Evolutionary conservation across 2,888 invertebrate species (phyloP).

Genomic region (Podabrus alpinus): DNA sequence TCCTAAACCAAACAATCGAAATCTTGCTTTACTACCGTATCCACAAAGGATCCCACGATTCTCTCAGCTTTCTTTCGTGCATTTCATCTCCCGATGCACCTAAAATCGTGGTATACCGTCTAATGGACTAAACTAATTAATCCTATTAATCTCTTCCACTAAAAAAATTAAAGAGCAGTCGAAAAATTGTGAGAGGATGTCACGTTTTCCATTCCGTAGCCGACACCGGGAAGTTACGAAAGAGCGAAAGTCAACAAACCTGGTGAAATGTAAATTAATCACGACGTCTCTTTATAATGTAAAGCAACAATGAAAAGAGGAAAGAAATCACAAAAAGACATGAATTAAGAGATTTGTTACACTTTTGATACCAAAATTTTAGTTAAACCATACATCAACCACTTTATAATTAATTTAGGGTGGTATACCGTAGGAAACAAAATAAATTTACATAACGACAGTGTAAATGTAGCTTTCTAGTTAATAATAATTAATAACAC

Average conservation of each 20-base stretch:
- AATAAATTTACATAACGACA: not conserved
- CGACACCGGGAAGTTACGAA: not conserved
- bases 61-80: not conserved
- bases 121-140: not conserved
- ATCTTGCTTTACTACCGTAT: not conserved
- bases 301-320: not conserved
- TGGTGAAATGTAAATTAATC: constrained; percentile 14
- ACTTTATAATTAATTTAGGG: not conserved
- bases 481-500: constrained; percentile 2
- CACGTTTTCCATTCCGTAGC: not conserved
- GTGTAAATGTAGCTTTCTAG: not conserved
- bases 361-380: not conserved
- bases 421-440: not conserved
- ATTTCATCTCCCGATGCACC: not conserved
- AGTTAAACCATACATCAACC: not conserved
- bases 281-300: constrained; percentile 2
- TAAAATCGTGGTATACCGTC: not conserved
- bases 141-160: not conserved
- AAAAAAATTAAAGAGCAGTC: not conserved
- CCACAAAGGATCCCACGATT: not conserved
- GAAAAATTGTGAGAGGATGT: not conserved
- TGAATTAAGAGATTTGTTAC: not conserved
- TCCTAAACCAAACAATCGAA: not conserved
- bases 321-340: not conserved
- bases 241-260: constrained; percentile 9